Conservation (phyloP, 2,113 vertebrate species). For the Ophiodon elongatus region DNA sequence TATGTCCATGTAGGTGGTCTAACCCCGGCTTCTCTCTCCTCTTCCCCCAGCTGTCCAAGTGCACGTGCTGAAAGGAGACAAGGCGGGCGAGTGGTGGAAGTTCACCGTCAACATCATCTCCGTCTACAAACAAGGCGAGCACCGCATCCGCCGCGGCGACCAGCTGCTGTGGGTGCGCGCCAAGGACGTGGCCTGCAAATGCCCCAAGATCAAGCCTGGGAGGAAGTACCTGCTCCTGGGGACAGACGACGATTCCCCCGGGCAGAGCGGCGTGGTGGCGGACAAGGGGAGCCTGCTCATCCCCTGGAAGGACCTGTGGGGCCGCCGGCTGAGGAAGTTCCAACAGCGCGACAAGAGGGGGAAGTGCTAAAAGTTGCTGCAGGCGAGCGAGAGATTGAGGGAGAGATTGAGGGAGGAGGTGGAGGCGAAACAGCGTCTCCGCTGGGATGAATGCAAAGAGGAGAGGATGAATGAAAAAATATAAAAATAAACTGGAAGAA, state of each 20-base stretch:
- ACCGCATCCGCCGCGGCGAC: slow-evolving; percentile 95
- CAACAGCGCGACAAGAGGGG: slow-evolving; percentile 99
- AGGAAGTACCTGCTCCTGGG: slow-evolving; percentile 97
- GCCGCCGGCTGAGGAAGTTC: slow-evolving; percentile 96
- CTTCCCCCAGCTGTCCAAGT: slow-evolving; percentile 91
- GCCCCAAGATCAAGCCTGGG: slow-evolving; percentile 96
- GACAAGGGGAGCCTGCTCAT: slow-evolving; percentile 98
- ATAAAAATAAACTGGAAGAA: slow-evolving; percentile 62
- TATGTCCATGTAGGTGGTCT: neutral
- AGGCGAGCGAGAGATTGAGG: slow-evolving; percentile 23
- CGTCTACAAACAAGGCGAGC: slow-evolving; percentile 95
- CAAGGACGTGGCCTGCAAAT: slow-evolving; percentile 96
- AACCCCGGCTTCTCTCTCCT: slow-evolving; percentile 17
- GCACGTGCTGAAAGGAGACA: slow-evolving; percentile 95
- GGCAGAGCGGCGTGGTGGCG: slow-evolving; percentile 95
- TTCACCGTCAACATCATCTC: slow-evolving; percentile 98
- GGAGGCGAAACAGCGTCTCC: slow-evolving; percentile 21
- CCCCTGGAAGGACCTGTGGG: slow-evolving; percentile 99
- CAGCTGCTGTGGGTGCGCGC: slow-evolving; percentile 97
- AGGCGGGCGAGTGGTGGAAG: slow-evolving; percentile 98
- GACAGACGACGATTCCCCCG: slow-evolving; percentile 91
- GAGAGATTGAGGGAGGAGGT: slow-evolving; percentile 4
- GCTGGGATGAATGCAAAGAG: slow-evolving; percentile 41
- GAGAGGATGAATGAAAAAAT: slow-evolving; percentile 43
- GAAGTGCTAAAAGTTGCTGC: slow-evolving; percentile 93